Conservation (phyloP, 2,797 vertebrate species). For the Tenualosa ilisha region DNA sequence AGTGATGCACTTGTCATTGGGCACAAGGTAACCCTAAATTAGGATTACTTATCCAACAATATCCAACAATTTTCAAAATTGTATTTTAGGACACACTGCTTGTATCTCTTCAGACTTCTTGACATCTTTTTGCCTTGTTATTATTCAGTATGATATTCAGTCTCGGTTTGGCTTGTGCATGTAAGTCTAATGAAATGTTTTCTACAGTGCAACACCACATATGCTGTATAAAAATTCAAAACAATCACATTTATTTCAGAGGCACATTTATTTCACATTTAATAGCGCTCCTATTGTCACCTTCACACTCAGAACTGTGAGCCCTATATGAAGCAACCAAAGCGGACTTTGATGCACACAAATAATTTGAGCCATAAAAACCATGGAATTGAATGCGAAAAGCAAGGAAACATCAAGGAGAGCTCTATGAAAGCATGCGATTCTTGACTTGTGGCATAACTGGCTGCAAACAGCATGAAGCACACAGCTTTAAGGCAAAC, state of each 20-base stretch:
- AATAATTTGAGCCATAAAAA: slow-evolving; percentile 69
- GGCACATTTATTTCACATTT: not conserved
- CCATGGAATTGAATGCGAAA: slow-evolving; percentile 70
- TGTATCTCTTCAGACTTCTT: not conserved
- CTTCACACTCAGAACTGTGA: slow-evolving; percentile 36
- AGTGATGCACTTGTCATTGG: not conserved
- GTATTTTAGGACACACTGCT: not conserved
- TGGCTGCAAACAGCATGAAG: slow-evolving; percentile 70
- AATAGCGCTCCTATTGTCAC: slow-evolving; percentile 38
- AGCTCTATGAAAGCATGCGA: slow-evolving; percentile 61
- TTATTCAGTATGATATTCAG: not conserved
- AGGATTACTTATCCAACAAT: not conserved
- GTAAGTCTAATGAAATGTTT: not conserved
- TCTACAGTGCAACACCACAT: not conserved
- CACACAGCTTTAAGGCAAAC: slow-evolving; percentile 74
- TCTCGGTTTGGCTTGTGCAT: not conserved
- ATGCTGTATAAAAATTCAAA: not conserved
- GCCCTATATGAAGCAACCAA: slow-evolving; percentile 43
- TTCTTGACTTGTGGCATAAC: slow-evolving; percentile 60
- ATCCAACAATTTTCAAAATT: not conserved
- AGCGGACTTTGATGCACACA: slow-evolving; percentile 59
- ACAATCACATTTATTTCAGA: slow-evolving; percentile 9
- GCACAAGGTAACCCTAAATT: not conserved
- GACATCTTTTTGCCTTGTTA: not conserved
- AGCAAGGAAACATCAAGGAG: slow-evolving; percentile 67